Percentiles rank a stretch among this genome's conserved stretches.
These are phyloP conservation scores for Dasyurus viverrinus DNA, from an alignment of 2,113 vertebrate genomes.

Conservation along the genomic window DNA sequence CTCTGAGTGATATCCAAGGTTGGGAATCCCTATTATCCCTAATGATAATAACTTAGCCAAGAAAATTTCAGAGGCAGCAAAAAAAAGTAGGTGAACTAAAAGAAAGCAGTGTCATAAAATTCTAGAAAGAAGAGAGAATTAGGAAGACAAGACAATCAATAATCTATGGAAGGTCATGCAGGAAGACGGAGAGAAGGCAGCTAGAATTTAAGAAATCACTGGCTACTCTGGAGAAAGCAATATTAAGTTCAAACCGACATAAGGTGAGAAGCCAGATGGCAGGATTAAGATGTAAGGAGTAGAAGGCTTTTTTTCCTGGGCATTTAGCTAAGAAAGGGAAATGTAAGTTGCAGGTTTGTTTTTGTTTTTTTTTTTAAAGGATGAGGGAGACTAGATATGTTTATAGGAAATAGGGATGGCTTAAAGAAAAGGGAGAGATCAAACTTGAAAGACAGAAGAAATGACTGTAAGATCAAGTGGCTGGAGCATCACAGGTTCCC, in stretches of 20 bases:
- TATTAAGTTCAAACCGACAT: neutral
- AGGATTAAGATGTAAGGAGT: neutral
- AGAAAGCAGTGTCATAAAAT: neutral
- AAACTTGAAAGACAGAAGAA: neutral
- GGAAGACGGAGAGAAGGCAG: neutral
- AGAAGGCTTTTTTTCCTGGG: neutral
- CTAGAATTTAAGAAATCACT: neutral
- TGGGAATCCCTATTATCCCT: too few relatives aligned
- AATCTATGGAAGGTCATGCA: neutral
- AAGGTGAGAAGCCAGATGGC: neutral
- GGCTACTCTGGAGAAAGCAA: neutral
- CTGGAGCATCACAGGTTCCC: neutral
- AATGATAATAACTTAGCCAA: neutral
- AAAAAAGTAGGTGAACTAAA: neutral
- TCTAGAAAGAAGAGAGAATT: neutral
- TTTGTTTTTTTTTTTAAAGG: neutral
- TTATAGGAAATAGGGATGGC: neutral
- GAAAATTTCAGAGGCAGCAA: neutral
- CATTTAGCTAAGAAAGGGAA: neutral
- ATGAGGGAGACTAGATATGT: neutral
- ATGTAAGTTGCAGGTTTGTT: neutral
- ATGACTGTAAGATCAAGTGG: neutral
- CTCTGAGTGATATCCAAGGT: neutral
- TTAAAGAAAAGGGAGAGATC: neutral
- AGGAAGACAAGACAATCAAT: neutral